Percentiles rank a stretch among this genome's conserved stretches.
Evolutionary conservation across 1,140 invertebrate genomes (phyloP).

Genomic region (Hypothenemus hampei): DNA sequence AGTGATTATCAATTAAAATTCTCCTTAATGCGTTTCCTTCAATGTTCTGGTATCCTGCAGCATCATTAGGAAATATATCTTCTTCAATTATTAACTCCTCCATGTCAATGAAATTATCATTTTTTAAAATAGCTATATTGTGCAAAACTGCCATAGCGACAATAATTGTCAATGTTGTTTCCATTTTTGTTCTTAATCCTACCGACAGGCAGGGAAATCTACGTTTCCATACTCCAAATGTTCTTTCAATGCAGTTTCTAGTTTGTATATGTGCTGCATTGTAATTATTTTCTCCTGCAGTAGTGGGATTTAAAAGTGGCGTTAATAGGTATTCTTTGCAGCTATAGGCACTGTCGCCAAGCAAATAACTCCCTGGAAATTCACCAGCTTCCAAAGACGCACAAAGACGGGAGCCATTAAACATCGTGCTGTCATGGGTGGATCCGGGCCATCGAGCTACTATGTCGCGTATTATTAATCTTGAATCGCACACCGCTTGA

Average conservation of each 20-base stretch:
- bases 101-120: too few species aligned
- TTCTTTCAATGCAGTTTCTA: conserved; percentile 40
- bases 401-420: conserved; percentile 34
- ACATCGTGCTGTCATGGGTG: conserved; percentile 42
- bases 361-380: too few species aligned
- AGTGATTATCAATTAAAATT: too few species aligned
- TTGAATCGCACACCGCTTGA: conserved; percentile 31
- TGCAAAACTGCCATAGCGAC: too few species aligned
- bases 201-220: conserved; percentile 35
- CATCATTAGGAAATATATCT: too few species aligned
- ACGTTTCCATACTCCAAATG: conserved; percentile 41
- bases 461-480: conserved; percentile 34
- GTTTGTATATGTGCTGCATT: conserved; percentile 42
- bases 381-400: conserved; percentile 21
- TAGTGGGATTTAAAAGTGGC: conserved; percentile 33
- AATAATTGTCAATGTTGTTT: too few species aligned
- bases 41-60: too few species aligned
- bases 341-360: conserved; percentile 35
- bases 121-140: too few species aligned
- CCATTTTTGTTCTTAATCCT: conserved; percentile 32
- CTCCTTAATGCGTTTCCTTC: too few species aligned
- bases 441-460: conserved; percentile 44
- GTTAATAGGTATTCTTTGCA: conserved; percentile 32
- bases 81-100: too few species aligned
- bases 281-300: conserved; percentile 32